These are phyloP conservation scores for Byasa hedistus DNA, from an alignment of 2,888 invertebrate genomes.

Conservation along the genomic window DNA sequence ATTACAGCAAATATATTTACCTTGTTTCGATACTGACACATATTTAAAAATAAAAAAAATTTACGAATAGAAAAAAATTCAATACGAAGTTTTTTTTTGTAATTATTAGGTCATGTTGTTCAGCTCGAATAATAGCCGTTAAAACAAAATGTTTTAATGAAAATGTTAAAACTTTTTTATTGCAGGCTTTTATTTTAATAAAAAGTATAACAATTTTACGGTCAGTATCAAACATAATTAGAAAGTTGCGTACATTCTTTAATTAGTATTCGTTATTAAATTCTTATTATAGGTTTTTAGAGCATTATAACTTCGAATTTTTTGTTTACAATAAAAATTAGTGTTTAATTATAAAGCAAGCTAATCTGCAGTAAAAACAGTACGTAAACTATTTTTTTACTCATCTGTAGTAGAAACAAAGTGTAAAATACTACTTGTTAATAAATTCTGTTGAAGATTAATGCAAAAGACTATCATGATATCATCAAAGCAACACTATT, in stretches of 20 bases:
- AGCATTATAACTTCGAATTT: not conserved
- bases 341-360: no score
- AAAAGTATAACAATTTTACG: slow-evolving; percentile 15
- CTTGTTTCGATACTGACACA: not conserved
- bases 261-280: slow-evolving; percentile 23
- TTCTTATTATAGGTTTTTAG: slow-evolving; percentile 6
- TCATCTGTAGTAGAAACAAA: no score
- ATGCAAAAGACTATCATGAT: no score
- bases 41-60: not conserved
- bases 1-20: not conserved
- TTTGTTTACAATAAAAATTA: no score
- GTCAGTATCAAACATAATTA: slow-evolving; percentile 13
- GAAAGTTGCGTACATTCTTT: slow-evolving; percentile 22
- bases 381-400: no score
- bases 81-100: not conserved
- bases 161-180: slow-evolving; percentile 12
- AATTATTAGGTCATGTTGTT: not conserved
- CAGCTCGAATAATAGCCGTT: slow-evolving; percentile 5
- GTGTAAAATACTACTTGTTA: no score
- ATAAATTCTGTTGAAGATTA: no score
- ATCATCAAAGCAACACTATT: no score
- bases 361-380: no score
- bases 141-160: slow-evolving; percentile 12
- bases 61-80: no score
- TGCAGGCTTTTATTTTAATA: not conserved